A percentile compares a stretch with the other conserved stretches of the same genome.
Evolutionary conservation across 2,888 invertebrate species (phyloP).

Genomic region (Ophioninae sp.): DNA sequence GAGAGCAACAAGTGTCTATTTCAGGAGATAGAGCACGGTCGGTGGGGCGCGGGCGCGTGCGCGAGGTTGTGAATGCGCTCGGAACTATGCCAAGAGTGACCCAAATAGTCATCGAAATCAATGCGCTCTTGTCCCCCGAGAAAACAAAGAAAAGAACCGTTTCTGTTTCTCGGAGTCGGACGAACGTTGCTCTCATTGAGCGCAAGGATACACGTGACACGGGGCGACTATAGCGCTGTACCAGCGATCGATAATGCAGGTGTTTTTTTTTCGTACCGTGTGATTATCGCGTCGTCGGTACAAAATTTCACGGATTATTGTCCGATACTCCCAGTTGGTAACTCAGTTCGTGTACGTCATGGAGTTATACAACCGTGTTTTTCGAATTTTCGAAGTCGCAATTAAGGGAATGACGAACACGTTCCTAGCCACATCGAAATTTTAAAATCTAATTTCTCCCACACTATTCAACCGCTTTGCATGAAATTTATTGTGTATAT

Average conservation of each 20-base stretch:
- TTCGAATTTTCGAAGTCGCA: too few species aligned
- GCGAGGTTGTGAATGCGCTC: slow-evolving; percentile 7
- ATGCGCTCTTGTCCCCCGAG: neutral
- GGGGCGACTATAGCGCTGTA: neutral
- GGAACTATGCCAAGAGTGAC: slow-evolving; percentile 31
- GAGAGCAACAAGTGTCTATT: slow-evolving; percentile 56
- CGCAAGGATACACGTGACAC: neutral
- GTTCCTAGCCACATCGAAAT: too few species aligned
- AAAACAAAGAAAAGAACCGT: neutral
- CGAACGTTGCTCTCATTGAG: slow-evolving; percentile 1
- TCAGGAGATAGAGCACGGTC: neutral
- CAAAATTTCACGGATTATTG: neutral
- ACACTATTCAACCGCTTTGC: too few species aligned
- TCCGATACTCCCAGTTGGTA: neutral
- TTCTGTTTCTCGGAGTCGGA: neutral
- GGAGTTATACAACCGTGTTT: too few species aligned
- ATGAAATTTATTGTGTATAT: too few species aligned
- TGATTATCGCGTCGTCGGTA: neutral
- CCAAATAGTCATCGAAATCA: slow-evolving; percentile 36
- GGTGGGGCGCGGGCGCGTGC: neutral
- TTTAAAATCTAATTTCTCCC: too few species aligned
- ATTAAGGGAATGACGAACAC: too few species aligned
- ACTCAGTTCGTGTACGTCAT: too few species aligned
- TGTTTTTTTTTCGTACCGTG: neutral
- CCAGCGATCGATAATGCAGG: neutral